Evolutionary conservation across 2,113 vertebrate species (phyloP).

Genomic region (Tragelaphus buxtoni): DNA sequence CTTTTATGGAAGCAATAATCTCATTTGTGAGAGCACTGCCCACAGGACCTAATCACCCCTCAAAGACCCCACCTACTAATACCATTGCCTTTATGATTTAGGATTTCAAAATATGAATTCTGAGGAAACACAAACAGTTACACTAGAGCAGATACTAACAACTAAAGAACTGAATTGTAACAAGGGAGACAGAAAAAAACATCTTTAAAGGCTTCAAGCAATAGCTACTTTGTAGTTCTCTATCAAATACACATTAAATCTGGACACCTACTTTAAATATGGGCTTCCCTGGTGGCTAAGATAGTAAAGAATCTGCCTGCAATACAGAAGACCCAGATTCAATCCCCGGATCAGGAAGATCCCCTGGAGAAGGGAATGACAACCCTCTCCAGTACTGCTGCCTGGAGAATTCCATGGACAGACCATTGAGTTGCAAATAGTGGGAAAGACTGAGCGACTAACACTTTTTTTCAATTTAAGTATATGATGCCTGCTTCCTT

Average conservation of each 20-base stretch:
- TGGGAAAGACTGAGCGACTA: background rate
- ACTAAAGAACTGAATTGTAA: background rate
- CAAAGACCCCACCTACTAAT: background rate
- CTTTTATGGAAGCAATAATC: background rate
- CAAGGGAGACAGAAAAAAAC: background rate
- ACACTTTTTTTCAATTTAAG: background rate
- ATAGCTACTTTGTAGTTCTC: background rate
- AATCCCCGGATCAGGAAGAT: background rate
- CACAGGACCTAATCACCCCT: background rate
- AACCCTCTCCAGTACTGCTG: background rate
- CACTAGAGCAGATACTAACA: background rate
- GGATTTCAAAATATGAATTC: background rate
- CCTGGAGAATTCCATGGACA: background rate
- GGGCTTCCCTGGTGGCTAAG: background rate
- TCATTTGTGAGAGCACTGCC: background rate
- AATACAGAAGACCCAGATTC: background rate
- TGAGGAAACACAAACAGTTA: background rate
- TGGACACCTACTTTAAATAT: background rate
- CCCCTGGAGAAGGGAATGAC: background rate
- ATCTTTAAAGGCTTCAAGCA: background rate
- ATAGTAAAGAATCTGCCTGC: background rate
- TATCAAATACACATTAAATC: background rate
- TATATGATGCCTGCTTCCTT: background rate
- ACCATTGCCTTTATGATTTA: background rate
- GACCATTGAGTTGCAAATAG: background rate